A percentile compares a stretch with the other conserved stretches of the same genome.
Evolutionary conservation across 2,113 vertebrate species (phyloP).

Genomic region (Haemorhous mexicanus): DNA sequence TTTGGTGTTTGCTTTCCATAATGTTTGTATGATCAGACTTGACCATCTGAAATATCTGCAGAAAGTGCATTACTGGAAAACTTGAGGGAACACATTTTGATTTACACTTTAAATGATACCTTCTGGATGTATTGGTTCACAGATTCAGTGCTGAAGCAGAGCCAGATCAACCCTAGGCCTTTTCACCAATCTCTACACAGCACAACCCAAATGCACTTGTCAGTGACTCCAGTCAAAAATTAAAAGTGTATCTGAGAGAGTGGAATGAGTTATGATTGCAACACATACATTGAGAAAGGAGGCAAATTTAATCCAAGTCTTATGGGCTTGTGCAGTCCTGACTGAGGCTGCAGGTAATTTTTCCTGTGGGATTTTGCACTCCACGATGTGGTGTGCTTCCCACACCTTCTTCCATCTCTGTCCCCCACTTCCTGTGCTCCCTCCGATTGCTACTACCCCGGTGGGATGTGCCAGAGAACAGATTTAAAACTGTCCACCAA

Average conservation of each 20-base stretch:
- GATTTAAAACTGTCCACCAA: not conserved
- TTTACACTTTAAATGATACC: not conserved
- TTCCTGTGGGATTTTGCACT: not conserved
- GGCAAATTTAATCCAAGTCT: not conserved
- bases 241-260: not conserved
- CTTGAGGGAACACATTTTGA: not conserved
- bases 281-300: not conserved
- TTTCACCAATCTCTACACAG: not conserved
- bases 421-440: accelerated
- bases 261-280: not conserved
- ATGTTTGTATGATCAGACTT: constrained; percentile 4
- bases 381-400: accelerated
- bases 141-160: not conserved
- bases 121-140: not conserved
- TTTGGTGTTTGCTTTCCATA: not conserved
- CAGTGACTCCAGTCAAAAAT: not conserved
- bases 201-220: not conserved
- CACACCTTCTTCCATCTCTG: not conserved
- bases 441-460: not conserved
- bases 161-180: not conserved
- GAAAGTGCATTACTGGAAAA: constrained; percentile 18
- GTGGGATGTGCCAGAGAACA: not conserved
- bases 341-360: not conserved
- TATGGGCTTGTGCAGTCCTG: accelerated
- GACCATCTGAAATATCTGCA: constrained; percentile 23